Conservation (phyloP, 2,888 invertebrate genomes). For the Drosophila rubida region DNA sequence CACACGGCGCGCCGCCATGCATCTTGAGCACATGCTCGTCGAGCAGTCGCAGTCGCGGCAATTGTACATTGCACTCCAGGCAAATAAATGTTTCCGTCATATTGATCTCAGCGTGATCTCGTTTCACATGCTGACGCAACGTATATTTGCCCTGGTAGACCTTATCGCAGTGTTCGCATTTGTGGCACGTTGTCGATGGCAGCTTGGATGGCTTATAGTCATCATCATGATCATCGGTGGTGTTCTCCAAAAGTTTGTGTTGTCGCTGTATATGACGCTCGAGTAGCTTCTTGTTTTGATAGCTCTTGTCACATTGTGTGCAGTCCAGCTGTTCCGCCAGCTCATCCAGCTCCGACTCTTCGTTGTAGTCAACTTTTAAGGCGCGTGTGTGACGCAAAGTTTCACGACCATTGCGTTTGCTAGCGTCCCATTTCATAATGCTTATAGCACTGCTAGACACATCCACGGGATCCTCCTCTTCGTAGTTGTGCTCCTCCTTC, state of each 20-base stretch:
- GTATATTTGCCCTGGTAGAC: slow-evolving; percentile 62
- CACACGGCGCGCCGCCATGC: slow-evolving; percentile 69
- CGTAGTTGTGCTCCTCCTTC: not conserved
- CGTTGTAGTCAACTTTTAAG: slow-evolving; percentile 55
- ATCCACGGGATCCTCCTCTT: slow-evolving; percentile 33
- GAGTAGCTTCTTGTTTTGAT: slow-evolving; percentile 53
- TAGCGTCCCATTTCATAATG: slow-evolving; percentile 63
- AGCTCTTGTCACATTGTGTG: slow-evolving; percentile 49
- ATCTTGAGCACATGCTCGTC: slow-evolving; percentile 61
- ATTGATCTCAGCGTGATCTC: slow-evolving; percentile 49
- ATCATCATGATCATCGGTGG: slow-evolving; percentile 22
- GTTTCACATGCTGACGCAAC: slow-evolving; percentile 61
- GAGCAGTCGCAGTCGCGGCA: slow-evolving; percentile 64
- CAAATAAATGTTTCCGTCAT: slow-evolving; percentile 50
- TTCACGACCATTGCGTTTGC: not conserved
- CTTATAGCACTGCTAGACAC: slow-evolving; percentile 21
- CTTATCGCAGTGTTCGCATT: slow-evolving; percentile 68
- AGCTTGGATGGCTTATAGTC: slow-evolving; percentile 51
- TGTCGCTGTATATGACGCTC: slow-evolving; percentile 58
- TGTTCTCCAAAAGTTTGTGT: slow-evolving; percentile 35
- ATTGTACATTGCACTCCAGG: slow-evolving; percentile 52
- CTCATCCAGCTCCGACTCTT: slow-evolving; percentile 25
- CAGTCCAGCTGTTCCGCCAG: slow-evolving; percentile 28
- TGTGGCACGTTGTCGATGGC: slow-evolving; percentile 20
- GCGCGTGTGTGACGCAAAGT: slow-evolving; percentile 43